Percentiles rank a stretch among this genome's conserved stretches.
These are phyloP conservation scores for Gavialis gangeticus DNA, from an alignment of 2,113 vertebrate species.

Conservation along the genomic window DNA sequence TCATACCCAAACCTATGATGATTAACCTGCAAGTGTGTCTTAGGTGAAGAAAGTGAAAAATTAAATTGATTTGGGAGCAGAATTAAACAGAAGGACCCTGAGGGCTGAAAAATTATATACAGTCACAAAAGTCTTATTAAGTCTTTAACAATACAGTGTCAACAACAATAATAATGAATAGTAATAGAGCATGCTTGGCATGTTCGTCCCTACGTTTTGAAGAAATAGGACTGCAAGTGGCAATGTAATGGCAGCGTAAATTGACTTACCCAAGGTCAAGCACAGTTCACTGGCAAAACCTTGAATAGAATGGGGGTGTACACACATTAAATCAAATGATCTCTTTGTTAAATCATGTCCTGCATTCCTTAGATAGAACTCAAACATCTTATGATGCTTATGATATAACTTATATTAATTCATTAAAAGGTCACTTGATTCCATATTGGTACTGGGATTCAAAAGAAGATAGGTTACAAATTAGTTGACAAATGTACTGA, in stretches of 20 bases:
- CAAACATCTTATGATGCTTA: neutral
- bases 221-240: too few relatives aligned
- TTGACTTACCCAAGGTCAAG: too few relatives aligned
- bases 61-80: neutral
- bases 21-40: neutral
- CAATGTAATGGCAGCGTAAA: too few relatives aligned
- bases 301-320: neutral
- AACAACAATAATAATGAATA: too few relatives aligned
- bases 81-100: neutral
- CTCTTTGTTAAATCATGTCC: neutral
- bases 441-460: neutral
- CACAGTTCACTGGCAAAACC: too few relatives aligned
- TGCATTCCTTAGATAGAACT: neutral
- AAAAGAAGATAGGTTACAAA: neutral
- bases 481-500: neutral
- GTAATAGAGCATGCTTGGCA: too few relatives aligned
- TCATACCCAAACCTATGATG: too few relatives aligned
- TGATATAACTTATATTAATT: neutral
- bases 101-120: neutral
- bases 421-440: neutral
- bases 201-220: too few relatives aligned
- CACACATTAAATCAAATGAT: neutral
- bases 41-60: neutral
- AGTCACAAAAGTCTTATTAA: too few relatives aligned
- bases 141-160: too few relatives aligned